Conservation (phyloP, 1,140 invertebrate species). For the Bombus picipes region DNA sequence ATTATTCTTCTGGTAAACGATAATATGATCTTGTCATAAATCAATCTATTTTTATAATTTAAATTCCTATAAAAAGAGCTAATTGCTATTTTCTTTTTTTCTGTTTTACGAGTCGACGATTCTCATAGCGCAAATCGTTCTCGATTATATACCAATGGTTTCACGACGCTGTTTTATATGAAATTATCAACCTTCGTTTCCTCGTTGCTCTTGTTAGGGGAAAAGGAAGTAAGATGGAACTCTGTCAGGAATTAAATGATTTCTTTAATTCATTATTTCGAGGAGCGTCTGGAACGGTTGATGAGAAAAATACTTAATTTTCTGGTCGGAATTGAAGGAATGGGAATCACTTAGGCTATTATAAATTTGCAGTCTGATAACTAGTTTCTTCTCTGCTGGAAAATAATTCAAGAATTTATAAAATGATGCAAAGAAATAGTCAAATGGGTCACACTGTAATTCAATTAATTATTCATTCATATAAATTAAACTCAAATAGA, state of each 20-base stretch:
- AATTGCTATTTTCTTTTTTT: no score
- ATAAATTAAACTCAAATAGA: neutral
- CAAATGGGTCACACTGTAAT: neutral
- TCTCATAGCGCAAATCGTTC: neutral
- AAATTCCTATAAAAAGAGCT: no score
- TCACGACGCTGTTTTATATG: neutral
- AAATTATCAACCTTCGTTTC: neutral
- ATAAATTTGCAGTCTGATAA: neutral
- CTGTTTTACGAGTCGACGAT: neutral
- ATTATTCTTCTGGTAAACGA: no score
- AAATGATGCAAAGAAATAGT: neutral
- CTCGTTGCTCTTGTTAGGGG: neutral
- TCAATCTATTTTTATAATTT: no score
- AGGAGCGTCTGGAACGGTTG: neutral
- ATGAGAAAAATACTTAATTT: slow-evolving; percentile 3
- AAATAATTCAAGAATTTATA: neutral
- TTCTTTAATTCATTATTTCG: neutral
- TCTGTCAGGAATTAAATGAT: neutral
- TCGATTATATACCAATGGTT: neutral
- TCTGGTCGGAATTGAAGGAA: neutral
- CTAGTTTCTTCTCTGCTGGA: neutral
- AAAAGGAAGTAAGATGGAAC: neutral
- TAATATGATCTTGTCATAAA: no score
- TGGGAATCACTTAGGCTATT: neutral
- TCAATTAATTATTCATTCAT: no score